These are phyloP conservation scores for Oligia latruncula DNA, from an alignment of 2,888 invertebrate species.

Conservation along the genomic window DNA sequence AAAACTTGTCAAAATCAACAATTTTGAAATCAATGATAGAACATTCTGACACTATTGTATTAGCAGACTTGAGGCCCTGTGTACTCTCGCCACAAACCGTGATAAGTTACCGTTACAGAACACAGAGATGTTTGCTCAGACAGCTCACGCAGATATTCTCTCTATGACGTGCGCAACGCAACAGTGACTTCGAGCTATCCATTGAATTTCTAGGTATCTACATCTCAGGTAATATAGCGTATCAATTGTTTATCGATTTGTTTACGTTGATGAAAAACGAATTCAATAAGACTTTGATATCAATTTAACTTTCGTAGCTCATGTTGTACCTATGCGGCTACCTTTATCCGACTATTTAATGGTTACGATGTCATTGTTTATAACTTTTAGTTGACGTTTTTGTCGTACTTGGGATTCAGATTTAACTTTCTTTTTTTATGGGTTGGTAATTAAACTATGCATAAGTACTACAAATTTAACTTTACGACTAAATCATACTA, in stretches of 20 bases:
- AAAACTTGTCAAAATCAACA: too few species aligned
- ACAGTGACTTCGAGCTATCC: constrained; percentile 34
- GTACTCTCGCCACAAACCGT: constrained; percentile 23
- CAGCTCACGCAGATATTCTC: constrained; percentile 38
- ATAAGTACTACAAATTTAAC: not conserved
- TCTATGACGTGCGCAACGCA: constrained; percentile 33
- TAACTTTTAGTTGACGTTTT: not conserved
- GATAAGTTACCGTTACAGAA: constrained; percentile 30
- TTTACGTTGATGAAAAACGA: not conserved
- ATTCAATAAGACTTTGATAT: not conserved
- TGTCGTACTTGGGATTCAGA: not conserved
- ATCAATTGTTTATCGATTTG: not conserved
- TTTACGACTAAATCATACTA: not conserved
- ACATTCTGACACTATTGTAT: too few species aligned
- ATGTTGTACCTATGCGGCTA: not conserved
- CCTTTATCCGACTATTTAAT: not conserved
- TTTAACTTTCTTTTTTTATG: not conserved
- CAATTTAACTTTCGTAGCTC: not conserved
- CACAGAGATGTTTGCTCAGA: constrained; percentile 37
- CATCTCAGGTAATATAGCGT: not conserved
- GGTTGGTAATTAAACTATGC: not conserved
- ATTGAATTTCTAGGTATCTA: constrained; percentile 5
- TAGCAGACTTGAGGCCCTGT: too few species aligned
- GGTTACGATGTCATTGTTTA: not conserved
- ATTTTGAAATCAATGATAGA: too few species aligned